Evolutionary conservation across 2,888 invertebrate genomes (phyloP).

Genomic region (Drosophila leonis): DNA sequence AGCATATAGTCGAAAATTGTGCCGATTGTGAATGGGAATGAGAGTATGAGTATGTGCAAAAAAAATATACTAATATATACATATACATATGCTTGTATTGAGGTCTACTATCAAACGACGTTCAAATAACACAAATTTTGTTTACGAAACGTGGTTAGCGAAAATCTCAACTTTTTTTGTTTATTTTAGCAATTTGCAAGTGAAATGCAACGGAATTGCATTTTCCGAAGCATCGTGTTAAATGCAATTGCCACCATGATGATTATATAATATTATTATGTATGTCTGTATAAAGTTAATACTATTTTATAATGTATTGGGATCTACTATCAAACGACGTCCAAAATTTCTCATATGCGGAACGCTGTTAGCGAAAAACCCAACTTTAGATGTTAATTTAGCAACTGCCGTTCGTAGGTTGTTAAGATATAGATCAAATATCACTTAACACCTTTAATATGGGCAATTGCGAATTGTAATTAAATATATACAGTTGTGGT

Average conservation of each 20-base stretch:
- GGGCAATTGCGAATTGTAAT: constrained; percentile 23
- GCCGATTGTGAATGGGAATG: constrained; percentile 16
- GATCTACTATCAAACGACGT: constrained; percentile 76
- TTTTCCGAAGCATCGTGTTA: constrained; percentile 28
- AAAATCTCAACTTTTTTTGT: constrained; percentile 59
- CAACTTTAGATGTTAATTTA: constrained; percentile 51
- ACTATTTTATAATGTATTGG: constrained; percentile 45
- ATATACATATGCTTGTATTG: constrained; percentile 43
- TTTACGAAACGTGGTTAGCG: constrained; percentile 63
- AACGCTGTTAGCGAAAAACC: constrained; percentile 74
- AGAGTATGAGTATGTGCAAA: constrained; percentile 16
- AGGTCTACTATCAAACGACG: constrained; percentile 73
- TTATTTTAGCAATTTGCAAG: constrained; percentile 58
- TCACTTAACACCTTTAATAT: constrained; percentile 8
- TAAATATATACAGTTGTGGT: background rate
- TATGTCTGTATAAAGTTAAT: background rate
- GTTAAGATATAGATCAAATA: constrained; percentile 19
- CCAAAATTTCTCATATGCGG: constrained; percentile 41
- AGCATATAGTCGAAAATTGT: constrained; percentile 21
- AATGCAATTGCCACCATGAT: constrained; percentile 10
- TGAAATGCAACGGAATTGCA: constrained; percentile 25
- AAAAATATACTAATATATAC: background rate
- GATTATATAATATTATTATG: too few relatives aligned
- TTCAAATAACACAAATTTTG: constrained; percentile 21
- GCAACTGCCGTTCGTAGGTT: constrained; percentile 34